Conservation (phyloP, 2,113 vertebrate species). For the Myotis davidii region DNA sequence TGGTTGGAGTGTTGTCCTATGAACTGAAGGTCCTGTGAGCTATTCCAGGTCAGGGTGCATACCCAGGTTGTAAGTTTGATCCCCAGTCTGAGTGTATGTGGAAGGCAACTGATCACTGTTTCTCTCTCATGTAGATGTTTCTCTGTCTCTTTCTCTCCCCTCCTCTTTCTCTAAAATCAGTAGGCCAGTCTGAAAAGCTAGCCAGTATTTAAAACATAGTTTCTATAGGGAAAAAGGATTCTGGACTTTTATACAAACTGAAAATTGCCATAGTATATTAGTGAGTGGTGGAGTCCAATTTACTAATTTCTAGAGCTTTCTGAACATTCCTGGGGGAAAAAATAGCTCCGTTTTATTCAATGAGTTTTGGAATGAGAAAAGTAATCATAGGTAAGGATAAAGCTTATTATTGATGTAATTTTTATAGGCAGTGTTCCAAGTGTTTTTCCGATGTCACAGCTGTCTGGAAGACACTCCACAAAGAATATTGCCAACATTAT, state of each 20-base stretch:
- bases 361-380: slow-evolving; percentile 44
- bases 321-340: slow-evolving; percentile 42
- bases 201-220: not conserved
- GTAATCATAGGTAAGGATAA: slow-evolving; percentile 9
- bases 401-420: slow-evolving; percentile 32
- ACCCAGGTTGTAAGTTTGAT: too few relatives aligned
- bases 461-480: slow-evolving; percentile 49
- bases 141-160: not conserved
- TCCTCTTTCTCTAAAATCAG: not conserved
- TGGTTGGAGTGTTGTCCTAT: not conserved
- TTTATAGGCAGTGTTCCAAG: slow-evolving; percentile 39
- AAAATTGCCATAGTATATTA: slow-evolving; percentile 12
- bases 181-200: not conserved
- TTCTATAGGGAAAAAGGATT: not conserved
- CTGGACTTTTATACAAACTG: not conserved
- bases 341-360: slow-evolving; percentile 33
- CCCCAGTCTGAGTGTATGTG: not conserved
- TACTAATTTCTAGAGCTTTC: slow-evolving; percentile 46
- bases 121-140: too few relatives aligned
- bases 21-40: not conserved
- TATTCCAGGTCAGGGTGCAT: not conserved
- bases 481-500: slow-evolving; percentile 46
- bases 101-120: not conserved
- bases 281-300: not conserved
- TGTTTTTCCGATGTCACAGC: slow-evolving; percentile 36